phyloP scores from a whole-genome alignment of 2,888 invertebrate genomes.

The Nemapogon koenigi region DNA sequence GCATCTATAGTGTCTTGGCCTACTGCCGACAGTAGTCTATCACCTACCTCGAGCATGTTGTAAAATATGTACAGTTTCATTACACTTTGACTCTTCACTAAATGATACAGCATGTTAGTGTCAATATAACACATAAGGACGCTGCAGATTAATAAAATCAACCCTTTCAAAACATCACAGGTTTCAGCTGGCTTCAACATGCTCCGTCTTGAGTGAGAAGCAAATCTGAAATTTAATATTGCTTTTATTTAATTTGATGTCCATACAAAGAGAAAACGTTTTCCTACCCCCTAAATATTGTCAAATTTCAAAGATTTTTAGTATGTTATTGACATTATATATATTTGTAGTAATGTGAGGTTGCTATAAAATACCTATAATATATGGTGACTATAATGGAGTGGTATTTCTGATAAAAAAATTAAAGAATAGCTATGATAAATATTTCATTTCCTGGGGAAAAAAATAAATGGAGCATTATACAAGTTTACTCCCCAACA shows the following conservation, averaged over 20 bases:
- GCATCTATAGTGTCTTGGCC: conserved; percentile 99
- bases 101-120: conserved; percentile 97
- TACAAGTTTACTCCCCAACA: too few relatives aligned
- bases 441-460: too few relatives aligned
- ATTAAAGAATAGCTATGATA: too few relatives aligned
- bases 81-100: conserved; percentile 96
- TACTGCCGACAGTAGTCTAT: conserved; percentile 93
- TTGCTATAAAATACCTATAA: too few relatives aligned
- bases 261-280: neutral
- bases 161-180: conserved; percentile 95
- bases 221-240: conserved; percentile 31
- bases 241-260: neutral
- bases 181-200: conserved; percentile 87
- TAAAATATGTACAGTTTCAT: conserved; percentile 99
- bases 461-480: too few relatives aligned
- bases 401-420: too few relatives aligned
- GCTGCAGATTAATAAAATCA: conserved; percentile 83
- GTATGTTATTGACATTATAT: neutral
- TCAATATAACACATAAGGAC: conserved; percentile 91
- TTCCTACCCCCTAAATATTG: neutral
- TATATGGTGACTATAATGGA: too few relatives aligned
- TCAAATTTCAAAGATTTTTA: too few relatives aligned
- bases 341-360: too few relatives aligned
- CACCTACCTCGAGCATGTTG: conserved; percentile 99
- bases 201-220: conserved; percentile 47